A percentile compares a stretch with the other conserved stretches of the same genome.
Conservation (phyloP, 1,140 invertebrate genomes). For the Nomia melanderi region DNA sequence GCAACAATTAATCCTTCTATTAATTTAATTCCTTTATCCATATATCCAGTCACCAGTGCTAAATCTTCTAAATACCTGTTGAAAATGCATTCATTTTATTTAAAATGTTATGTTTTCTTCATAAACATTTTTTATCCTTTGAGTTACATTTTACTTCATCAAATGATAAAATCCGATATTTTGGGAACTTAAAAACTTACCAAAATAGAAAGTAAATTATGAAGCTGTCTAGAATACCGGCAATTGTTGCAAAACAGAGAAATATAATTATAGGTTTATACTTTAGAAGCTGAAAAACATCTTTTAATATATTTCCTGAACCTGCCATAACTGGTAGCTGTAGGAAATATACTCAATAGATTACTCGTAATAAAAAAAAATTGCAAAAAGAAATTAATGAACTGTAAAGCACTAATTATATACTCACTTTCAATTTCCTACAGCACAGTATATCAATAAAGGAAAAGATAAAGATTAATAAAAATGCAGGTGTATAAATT, state of each 20-base stretch:
- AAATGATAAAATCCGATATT: neutral
- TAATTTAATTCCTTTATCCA: slow-evolving; percentile 86
- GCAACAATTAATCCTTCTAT: slow-evolving; percentile 89
- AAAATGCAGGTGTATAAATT: slow-evolving; percentile 86
- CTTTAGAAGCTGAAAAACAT: slow-evolving; percentile 82
- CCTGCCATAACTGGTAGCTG: slow-evolving; percentile 85
- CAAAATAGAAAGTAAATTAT: slow-evolving; percentile 91
- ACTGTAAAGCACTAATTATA: neutral
- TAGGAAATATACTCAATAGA: slow-evolving; percentile 59
- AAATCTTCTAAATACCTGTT: slow-evolving; percentile 88
- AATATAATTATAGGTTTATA: slow-evolving; percentile 85
- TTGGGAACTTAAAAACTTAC: slow-evolving; percentile 78
- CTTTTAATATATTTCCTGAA: slow-evolving; percentile 84
- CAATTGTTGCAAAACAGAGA: slow-evolving; percentile 86
- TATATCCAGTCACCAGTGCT: slow-evolving; percentile 82
- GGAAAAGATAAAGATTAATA: slow-evolving; percentile 84
- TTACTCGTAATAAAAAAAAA: slow-evolving; percentile 1
- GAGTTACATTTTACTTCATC: neutral
- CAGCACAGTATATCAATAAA: slow-evolving; percentile 85
- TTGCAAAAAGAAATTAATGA: neutral
- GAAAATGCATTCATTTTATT: slow-evolving; percentile 12
- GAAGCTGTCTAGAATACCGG: slow-evolving; percentile 88
- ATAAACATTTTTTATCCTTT: neutral
- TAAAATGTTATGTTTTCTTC: neutral
- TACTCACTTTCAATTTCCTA: slow-evolving; percentile 82